These are phyloP conservation scores for Hippocampus barbouri DNA, from an alignment of 2,113 vertebrate genomes.

Conservation along the genomic window DNA sequence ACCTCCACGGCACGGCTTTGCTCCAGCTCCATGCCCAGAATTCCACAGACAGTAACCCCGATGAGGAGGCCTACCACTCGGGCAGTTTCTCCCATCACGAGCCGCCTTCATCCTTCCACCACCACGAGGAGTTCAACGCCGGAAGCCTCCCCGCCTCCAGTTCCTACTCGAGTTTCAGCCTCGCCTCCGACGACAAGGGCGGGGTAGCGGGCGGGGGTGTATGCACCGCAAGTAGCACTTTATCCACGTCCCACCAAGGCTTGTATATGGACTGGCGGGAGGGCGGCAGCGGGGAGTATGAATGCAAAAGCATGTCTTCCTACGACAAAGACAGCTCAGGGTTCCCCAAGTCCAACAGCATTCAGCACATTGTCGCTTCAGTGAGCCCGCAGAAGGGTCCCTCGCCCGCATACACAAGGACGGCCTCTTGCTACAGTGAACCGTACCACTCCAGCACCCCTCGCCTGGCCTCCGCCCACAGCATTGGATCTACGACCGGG, in stretches of 20 bases:
- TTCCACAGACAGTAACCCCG: constrained; percentile 83
- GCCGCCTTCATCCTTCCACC: constrained; percentile 67
- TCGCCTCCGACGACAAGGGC: constrained; percentile 85
- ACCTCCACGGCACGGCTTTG: constrained; percentile 74
- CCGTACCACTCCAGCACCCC: constrained; percentile 78
- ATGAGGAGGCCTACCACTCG: constrained; percentile 81
- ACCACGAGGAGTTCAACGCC: constrained; percentile 74
- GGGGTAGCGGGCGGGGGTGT: constrained; percentile 67
- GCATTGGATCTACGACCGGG: constrained; percentile 69
- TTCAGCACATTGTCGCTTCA: constrained; percentile 77
- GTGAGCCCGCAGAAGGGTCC: constrained; percentile 73
- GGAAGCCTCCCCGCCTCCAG: constrained; percentile 83
- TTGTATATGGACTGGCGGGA: constrained; percentile 84
- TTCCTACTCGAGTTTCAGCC: constrained; percentile 91
- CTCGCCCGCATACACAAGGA: constrained; percentile 76
- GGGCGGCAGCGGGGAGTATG: constrained; percentile 72
- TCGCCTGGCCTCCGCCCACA: constrained; percentile 75
- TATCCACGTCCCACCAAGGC: constrained; percentile 86
- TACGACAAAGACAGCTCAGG: constrained; percentile 76
- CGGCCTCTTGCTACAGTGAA: constrained; percentile 82
- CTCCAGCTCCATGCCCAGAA: constrained; percentile 80
- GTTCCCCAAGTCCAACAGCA: constrained; percentile 78
- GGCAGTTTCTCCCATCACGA: constrained; percentile 79
- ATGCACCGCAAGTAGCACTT: constrained; percentile 74
- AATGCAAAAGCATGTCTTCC: constrained; percentile 73